A percentile compares a stretch with the other conserved stretches of the same genome.
Evolutionary conservation across 2,113 vertebrate genomes (phyloP).

Genomic region (Neotoma lepida): DNA sequence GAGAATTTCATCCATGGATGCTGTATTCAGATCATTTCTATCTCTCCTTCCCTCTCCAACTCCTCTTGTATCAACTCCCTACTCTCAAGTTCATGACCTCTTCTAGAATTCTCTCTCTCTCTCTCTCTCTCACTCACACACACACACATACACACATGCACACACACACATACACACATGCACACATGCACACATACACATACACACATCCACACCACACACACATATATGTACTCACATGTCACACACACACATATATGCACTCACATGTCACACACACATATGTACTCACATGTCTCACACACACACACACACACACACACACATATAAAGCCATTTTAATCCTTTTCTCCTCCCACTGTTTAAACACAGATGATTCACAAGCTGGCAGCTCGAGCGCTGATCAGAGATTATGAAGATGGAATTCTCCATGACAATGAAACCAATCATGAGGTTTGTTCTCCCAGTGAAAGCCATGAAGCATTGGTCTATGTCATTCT

Average conservation of each 20-base stretch:
- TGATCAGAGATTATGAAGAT: slow-evolving; percentile 93
- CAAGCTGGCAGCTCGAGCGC: slow-evolving; percentile 90
- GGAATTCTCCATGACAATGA: slow-evolving; percentile 87
- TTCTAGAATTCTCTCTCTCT: background rate
- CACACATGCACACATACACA: no score
- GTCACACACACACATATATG: no score
- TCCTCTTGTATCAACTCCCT: background rate
- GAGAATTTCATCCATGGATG: background rate
- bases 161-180: background rate
- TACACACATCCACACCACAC: background rate
- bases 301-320: background rate
- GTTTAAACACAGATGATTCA: slow-evolving; percentile 88
- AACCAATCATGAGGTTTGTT: slow-evolving; percentile 89
- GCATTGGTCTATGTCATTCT: background rate
- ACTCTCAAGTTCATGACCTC: background rate
- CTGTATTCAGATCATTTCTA: background rate
- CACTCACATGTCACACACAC: background rate
- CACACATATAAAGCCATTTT: background rate
- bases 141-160: background rate
- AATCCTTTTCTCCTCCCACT: slow-evolving; percentile 8
- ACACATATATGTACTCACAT: background rate
- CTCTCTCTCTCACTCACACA: background rate
- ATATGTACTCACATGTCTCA: no score
- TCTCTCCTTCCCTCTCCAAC: background rate
- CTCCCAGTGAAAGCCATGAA: background rate